Conservation (phyloP, 2,113 vertebrate genomes). For the Catagonus wagneri region DNA sequence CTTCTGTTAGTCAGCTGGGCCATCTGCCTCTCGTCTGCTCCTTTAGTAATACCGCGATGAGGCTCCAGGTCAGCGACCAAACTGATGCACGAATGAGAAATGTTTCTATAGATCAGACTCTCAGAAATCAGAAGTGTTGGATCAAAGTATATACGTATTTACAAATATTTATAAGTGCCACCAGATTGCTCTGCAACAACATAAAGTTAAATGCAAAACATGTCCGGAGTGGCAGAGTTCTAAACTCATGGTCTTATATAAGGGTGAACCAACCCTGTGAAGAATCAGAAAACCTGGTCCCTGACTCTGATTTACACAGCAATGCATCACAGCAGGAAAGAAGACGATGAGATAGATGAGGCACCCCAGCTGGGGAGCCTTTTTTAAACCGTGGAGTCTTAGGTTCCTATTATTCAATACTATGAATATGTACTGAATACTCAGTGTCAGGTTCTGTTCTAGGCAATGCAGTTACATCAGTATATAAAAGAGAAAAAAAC, state of each 20-base stretch:
- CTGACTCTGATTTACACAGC: background rate
- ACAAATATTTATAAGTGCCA: background rate
- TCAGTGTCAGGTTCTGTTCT: background rate
- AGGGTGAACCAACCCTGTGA: background rate
- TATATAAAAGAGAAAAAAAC: background rate
- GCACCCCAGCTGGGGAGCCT: background rate
- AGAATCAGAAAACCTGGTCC: background rate
- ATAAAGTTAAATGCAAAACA: constrained; percentile 1
- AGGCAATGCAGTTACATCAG: background rate
- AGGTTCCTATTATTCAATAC: constrained; percentile 18
- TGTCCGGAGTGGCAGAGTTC: background rate
- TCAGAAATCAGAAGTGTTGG: background rate
- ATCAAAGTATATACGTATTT: background rate
- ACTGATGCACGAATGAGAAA: background rate
- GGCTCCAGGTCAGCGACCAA: background rate
- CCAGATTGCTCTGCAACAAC: background rate
- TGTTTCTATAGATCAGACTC: constrained; percentile 1
- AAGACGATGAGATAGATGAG: background rate
- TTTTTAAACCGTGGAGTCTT: background rate
- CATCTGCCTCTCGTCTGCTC: background rate
- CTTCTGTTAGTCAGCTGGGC: constrained; percentile 37
- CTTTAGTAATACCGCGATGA: constrained; percentile 13
- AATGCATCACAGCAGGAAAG: background rate
- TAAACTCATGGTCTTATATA: background rate
- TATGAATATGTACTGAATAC: constrained; percentile 3